These are phyloP conservation scores for Musca domestica DNA, from an alignment of 1,140 invertebrate genomes.

Conservation along the genomic window DNA sequence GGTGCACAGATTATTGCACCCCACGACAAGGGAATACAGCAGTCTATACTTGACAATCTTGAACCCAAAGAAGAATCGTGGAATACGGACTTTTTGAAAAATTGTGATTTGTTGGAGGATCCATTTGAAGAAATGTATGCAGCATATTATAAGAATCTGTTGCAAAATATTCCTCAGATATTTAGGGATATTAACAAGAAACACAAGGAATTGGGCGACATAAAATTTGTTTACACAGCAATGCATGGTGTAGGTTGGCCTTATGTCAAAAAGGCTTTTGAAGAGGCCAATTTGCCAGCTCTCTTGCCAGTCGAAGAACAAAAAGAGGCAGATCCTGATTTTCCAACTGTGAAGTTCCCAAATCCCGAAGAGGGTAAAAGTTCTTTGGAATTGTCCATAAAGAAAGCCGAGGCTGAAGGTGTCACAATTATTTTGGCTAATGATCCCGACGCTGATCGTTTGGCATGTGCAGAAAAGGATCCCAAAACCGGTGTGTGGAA, in stretches of 20 bases:
- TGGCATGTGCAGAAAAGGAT: conserved; percentile 87
- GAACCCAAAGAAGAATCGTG: conserved; percentile 51
- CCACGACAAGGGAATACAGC: conserved; percentile 85
- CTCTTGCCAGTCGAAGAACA: conserved; percentile 81
- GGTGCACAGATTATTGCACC: conserved; percentile 95
- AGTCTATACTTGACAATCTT: conserved; percentile 75
- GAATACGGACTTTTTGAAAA: conserved; percentile 24
- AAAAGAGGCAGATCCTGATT: conserved; percentile 90
- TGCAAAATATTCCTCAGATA: conserved; percentile 26
- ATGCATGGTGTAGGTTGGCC: conserved; percentile 96
- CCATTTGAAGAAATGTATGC: conserved; percentile 57
- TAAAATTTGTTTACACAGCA: conserved; percentile 87
- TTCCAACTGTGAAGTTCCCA: conserved; percentile 89
- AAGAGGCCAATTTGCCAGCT: conserved; percentile 70
- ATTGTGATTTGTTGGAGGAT: conserved; percentile 56
- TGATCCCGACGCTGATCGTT: conserved; percentile 97
- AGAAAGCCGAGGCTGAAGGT: conserved; percentile 72
- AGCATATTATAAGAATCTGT: conserved; percentile 29
- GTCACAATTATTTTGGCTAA: conserved; percentile 88
- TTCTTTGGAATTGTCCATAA: conserved; percentile 81
- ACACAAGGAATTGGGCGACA: conserved; percentile 39
- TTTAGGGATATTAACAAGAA: conserved; percentile 28
- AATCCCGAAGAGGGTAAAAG: conserved; percentile 97
- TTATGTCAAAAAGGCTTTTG: conserved; percentile 76
- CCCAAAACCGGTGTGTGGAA: conserved; percentile 73